Percentiles rank a stretch among this genome's conserved stretches.
Evolutionary conservation across 2,113 vertebrate genomes (phyloP).

Genomic region (Limanda limanda): DNA sequence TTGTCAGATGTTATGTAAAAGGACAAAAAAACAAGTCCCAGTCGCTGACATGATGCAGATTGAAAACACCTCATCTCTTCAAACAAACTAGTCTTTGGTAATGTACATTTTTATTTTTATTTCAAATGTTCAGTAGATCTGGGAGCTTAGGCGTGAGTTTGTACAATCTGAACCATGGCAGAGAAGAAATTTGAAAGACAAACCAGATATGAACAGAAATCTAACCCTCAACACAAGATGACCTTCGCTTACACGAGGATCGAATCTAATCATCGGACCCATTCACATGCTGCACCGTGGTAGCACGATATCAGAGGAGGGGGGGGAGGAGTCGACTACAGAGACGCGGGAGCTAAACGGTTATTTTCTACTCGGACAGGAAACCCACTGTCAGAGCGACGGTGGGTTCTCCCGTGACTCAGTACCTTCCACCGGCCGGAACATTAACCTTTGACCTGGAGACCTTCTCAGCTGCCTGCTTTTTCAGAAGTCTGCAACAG

Average conservation of each 20-base stretch:
- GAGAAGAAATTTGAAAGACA: conserved; percentile 6
- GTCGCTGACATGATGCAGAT: conserved; percentile 28
- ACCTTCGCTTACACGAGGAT: background rate
- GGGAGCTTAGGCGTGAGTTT: background rate
- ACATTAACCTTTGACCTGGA: conserved; percentile 72
- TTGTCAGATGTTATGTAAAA: background rate
- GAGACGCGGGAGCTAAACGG: conserved; percentile 5
- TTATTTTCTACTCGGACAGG: conserved; percentile 44
- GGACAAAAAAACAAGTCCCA: background rate
- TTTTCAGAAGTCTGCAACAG: conserved; percentile 81
- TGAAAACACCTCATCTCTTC: background rate
- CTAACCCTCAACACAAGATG: background rate
- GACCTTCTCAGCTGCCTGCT: conserved; percentile 67
- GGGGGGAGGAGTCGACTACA: background rate
- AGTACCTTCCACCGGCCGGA: conserved; percentile 72
- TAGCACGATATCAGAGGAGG: conserved; percentile 8
- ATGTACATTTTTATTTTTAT: background rate
- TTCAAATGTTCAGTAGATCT: background rate
- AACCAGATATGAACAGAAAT: background rate
- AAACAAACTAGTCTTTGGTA: no score
- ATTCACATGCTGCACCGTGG: conserved; percentile 37
- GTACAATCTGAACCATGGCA: conserved; percentile 36
- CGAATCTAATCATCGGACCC: background rate
- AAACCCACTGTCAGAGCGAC: conserved; percentile 67
- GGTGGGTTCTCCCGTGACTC: conserved; percentile 48